Base-by-base conservation (phyloP, 2,888 invertebrate species). In the Galerucella nymphaeae region DNA sequence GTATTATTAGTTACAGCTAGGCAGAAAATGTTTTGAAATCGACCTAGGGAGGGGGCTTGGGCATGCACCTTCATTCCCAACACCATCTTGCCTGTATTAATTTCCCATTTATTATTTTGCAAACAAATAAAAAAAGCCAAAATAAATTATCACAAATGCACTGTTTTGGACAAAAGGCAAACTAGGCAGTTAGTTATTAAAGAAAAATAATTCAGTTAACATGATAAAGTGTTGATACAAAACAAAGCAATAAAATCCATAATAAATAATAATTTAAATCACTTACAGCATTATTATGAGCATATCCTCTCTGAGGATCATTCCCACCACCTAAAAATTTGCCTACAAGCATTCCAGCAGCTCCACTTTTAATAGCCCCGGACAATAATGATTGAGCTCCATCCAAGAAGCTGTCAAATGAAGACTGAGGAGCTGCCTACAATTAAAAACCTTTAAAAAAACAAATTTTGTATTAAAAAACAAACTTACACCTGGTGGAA, bases 291-390 rank as follows among this genome's bases (percentile, higher is more conserved):
- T 84, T 82, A 61, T 84, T 81, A 41, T 77, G 83, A 23, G 80
- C 79, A 66, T 80, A 82, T 20, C 85, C 85, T 72, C 70, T 70
- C 41, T 76, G 72, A 20, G 73, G 75, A 13, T 74, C 69, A 18
- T 73, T 73, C 20, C 78, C 75, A n/a, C 71, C 66, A 18, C 75
- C 75, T 13, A 84, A 78, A 18, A 85, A 76, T 42, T 83, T 82
- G 61, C 83, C 78, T 20, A 86, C 68, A 6, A 86, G 70, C 74
- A 85, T 85, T 59, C 85, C 84, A 30, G 86, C 84, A 64, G 86
- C 85, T 9, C 87, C 86, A 72, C 83, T 85, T 61, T 84, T 84
- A 63, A 88, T 83, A 41, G 87, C 87, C 5, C 86, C 87, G 16
- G 86, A 85, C 38, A 88, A 80, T 8, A 86, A 84, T 23, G 85